Evolutionary conservation across 2,888 invertebrate species (phyloP).

Genomic region (Tromatobia lineatoria): DNA sequence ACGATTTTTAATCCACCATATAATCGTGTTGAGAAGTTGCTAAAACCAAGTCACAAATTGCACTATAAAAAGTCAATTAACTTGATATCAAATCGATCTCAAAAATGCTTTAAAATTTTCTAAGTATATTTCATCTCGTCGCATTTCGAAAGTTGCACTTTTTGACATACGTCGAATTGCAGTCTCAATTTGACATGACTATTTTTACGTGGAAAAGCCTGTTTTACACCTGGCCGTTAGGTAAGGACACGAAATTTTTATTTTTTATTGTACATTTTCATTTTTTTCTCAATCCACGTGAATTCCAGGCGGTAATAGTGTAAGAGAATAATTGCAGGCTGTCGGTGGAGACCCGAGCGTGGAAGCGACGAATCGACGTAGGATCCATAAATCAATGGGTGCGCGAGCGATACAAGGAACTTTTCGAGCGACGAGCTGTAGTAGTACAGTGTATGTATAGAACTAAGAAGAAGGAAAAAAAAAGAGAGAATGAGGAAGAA

Average conservation of each 20-base stretch:
- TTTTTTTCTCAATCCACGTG: conserved; percentile 28
- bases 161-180: no score
- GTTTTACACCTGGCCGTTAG: no score
- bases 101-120: no score
- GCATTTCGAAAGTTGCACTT: no score
- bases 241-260: not conserved
- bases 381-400: conserved; percentile 80
- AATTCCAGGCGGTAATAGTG: conserved; percentile 49
- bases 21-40: no score
- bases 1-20: no score
- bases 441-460: conserved; percentile 30
- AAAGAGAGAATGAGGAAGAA: conserved; percentile 48
- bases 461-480: conserved; percentile 7
- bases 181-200: no score
- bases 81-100: no score
- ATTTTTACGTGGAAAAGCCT: no score
- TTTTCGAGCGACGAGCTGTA: conserved; percentile 70
- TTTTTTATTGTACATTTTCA: not conserved
- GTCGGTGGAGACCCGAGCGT: conserved; percentile 40
- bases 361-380: conserved; percentile 74
- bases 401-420: conserved; percentile 61
- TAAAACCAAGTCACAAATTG: no score
- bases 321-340: conserved; percentile 53
- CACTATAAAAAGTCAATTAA: no score
- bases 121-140: no score